Base-by-base conservation (phyloP, 2,797 vertebrate species). In the Pyrocephalus nanus region DNA sequence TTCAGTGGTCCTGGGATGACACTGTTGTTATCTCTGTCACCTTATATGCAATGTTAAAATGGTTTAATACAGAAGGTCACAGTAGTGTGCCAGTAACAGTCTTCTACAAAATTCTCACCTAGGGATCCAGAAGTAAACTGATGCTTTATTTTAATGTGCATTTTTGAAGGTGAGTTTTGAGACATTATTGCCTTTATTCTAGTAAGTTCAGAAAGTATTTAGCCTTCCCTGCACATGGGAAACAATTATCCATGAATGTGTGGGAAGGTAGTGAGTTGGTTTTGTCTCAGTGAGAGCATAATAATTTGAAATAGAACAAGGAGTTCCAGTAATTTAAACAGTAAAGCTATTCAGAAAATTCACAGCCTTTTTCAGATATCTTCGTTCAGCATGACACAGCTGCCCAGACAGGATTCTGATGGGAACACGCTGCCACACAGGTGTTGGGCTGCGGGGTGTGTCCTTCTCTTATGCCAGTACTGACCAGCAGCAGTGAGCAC, bases 251-350 rank as follows among this genome's bases (percentile, higher is more conserved):
- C 38, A 9, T 42, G 58, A 66, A 13, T 7, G 5, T 67, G 47
- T 55, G 36, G 20, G 62, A 74, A 78, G 66, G 22, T 29, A 51
- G 55, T 15, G 43, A 65, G 58, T 51, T 86, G 76, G 15, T 86
- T 94, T 94, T 72, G 42, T 84, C 72, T 88, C 86, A 66, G 62
- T 0, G 0, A 88, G 72, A 77, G 30, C 54, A 67, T 16, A 72
- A 60, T 81, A 19, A 40, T 93, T 65, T 83, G 45, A 50, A 91
- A 75, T 54, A 83, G 79, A 95, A 64, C 72, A 82, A 82, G 62
- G 74, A 78, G 55, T 90, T 88, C 66, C 26, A 66, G 47, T 90
- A 80, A 57, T 25, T 77, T 90, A 65, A 93, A 55, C 64, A 87
- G 69, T 78, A 78, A 85, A 62, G 13, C 55, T 85, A 3, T 89